Percentiles rank a stretch among this genome's conserved stretches.
These are phyloP conservation scores for Rutilus rutilus DNA, from an alignment of 2,113 vertebrate species.

Conservation along the genomic window DNA sequence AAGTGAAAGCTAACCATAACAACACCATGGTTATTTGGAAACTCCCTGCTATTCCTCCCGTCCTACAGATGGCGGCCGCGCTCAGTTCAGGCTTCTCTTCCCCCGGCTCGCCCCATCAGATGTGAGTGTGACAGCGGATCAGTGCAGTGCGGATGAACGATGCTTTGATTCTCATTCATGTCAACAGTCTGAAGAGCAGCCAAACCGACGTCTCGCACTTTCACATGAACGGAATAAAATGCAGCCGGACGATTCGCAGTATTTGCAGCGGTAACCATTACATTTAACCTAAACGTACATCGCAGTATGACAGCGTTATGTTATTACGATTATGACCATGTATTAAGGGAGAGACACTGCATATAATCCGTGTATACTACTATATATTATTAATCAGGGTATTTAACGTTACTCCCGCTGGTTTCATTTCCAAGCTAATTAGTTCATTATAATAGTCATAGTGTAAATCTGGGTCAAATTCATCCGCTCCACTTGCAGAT, in stretches of 20 bases:
- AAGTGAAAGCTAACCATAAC: no score
- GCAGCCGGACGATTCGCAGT: conserved; percentile 82
- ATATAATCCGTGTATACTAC: not conserved
- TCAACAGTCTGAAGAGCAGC: not conserved
- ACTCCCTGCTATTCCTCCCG: conserved; percentile 1
- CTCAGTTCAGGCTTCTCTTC: not conserved
- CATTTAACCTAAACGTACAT: not conserved
- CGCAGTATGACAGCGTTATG: not conserved
- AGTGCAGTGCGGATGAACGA: not conserved
- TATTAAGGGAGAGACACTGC: not conserved
- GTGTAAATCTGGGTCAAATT: conserved; percentile 15
- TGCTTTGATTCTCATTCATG: conserved; percentile 14
- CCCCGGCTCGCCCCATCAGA: not conserved
- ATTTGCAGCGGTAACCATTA: conserved; percentile 82
- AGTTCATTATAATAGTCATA: not conserved
- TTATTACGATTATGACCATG: not conserved
- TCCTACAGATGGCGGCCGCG: conserved; percentile 32
- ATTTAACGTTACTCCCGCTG: not conserved
- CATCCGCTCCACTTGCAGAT: not conserved
- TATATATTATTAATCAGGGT: no score
- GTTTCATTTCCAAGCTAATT: not conserved
- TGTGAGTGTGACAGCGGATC: not conserved
- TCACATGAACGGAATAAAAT: conserved; percentile 61
- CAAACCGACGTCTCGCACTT: not conserved
- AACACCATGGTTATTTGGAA: no score